Evolutionary conservation across 2,113 vertebrate genomes (phyloP), one percentile per base, ranked within the genome.

Genomic region (Phrynocephalus versicolor): DNA sequence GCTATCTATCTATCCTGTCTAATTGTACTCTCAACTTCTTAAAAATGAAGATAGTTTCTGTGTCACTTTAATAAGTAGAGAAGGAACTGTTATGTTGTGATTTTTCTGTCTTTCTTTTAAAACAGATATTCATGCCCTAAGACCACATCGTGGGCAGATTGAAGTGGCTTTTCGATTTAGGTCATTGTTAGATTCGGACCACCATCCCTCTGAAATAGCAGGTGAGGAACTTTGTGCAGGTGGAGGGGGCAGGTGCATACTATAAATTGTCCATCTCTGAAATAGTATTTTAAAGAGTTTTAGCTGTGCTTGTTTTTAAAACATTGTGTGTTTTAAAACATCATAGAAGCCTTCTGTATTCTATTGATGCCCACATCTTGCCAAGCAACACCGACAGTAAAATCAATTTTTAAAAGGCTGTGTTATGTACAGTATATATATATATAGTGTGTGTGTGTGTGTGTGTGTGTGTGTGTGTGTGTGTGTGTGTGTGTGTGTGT

Each of bases 131-230:
- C 99, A 99, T 0, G 89, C 95, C 1, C 90, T 99, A 87, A 96
- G 99, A 25, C 98, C 98, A 21, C 99, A 99, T 78, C 98, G 90
- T 12, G 98, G 99, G 78, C 99, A 99, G 93, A 95, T 96, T 21
- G 97, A 98, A 88, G 99, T 99, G 87, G 98, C 99, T 16, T 97
- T 96, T 85, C 97, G 98, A 33, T 99, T 99, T 95, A 97, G 98
- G 70, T 98, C 98, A 1, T 97, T 99, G 64, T 93, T 99, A 87
- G 98, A 99, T 90, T 99, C 99, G 0, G 99, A 99, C 91, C 99
- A 99, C 80, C 98, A 99, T 85, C 98, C 98, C 1, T 99, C 98
- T 82, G 96, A 99, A 95, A 99, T 99, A 92, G 98, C 98, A 97
- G 99, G 99, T 99, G 84, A 93, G 89, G 33, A 73, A 12, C 67